A percentile compares a stretch with the other conserved stretches of the same genome.
Conservation (phyloP, 2,797 vertebrate species). For the Clamator glandarius region DNA sequence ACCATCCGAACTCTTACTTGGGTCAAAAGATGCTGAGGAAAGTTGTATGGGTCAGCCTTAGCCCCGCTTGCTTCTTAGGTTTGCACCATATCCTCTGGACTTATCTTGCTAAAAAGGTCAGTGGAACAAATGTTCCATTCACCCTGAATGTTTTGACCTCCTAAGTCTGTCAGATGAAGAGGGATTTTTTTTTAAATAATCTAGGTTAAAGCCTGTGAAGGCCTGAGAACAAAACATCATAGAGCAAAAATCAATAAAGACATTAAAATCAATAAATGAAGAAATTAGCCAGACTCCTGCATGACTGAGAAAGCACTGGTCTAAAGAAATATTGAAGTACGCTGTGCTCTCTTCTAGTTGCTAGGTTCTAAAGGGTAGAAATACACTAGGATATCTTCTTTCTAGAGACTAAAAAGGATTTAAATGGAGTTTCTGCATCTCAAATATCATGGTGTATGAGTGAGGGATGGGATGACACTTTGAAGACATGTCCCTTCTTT, state of each 20-base stretch:
- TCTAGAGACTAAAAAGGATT: not conserved
- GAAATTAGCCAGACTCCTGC: not conserved
- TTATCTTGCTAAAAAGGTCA: conserved; percentile 23
- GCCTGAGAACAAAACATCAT: not conserved
- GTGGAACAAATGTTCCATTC: conserved; percentile 1
- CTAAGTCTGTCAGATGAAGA: conserved; percentile 2
- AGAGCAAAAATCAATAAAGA: conserved; percentile 17
- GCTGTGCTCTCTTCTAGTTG: not conserved
- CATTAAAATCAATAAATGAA: conserved; percentile 19
- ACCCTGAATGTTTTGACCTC: conserved; percentile 10
- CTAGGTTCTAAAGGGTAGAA: not conserved
- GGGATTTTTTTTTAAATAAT: not conserved
- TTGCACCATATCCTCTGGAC: not conserved
- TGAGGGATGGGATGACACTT: not conserved
- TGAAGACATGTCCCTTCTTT: not conserved
- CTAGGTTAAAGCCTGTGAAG: not conserved
- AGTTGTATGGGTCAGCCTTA: not conserved
- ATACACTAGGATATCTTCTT: not conserved
- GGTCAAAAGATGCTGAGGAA: not conserved
- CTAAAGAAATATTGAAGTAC: not conserved
- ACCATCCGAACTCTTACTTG: not conserved
- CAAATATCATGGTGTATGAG: not conserved
- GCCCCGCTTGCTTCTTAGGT: not conserved
- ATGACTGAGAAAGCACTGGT: not conserved
- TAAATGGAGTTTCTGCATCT: not conserved